These are phyloP conservation scores for Phaethornis superciliosus DNA, from an alignment of 2,113 vertebrate species.

Conservation along the genomic window DNA sequence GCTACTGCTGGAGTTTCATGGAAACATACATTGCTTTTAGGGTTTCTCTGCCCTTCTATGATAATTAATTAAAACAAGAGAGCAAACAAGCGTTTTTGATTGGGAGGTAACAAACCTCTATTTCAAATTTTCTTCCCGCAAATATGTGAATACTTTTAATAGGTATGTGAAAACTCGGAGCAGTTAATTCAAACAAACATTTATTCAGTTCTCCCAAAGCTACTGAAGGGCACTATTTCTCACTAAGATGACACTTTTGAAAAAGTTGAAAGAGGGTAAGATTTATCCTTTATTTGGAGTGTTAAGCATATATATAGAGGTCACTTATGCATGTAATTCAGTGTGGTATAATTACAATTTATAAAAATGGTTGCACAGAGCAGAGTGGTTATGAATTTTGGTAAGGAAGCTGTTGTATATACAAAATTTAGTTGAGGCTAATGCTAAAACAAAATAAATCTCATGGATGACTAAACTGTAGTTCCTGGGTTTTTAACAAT, in stretches of 20 bases:
- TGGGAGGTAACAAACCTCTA: neutral
- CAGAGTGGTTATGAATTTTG: constrained; percentile 39
- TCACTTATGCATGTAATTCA: neutral
- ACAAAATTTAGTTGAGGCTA: constrained; percentile 52
- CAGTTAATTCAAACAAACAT: constrained; percentile 18
- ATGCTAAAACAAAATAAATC: constrained; percentile 66
- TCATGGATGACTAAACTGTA: constrained; percentile 57
- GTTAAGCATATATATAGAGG: neutral
- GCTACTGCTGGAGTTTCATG: neutral
- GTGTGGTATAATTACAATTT: constrained; percentile 33
- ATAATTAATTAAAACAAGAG: neutral
- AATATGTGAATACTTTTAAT: neutral
- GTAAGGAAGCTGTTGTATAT: constrained; percentile 59
- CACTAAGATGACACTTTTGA: neutral
- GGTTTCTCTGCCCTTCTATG: neutral
- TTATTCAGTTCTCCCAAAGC: neutral
- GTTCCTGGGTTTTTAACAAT: constrained; percentile 42
- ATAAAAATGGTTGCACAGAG: constrained; percentile 35
- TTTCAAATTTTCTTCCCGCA: neutral
- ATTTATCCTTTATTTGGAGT: constrained; percentile 22
- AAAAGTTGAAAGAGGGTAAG: neutral
- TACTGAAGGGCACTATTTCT: neutral
- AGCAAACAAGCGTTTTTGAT: neutral
- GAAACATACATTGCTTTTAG: neutral
- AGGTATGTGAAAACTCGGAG: neutral